These are phyloP conservation scores for Netelia fuscicornis DNA, from an alignment of 2,888 invertebrate genomes.

Conservation along the genomic window DNA sequence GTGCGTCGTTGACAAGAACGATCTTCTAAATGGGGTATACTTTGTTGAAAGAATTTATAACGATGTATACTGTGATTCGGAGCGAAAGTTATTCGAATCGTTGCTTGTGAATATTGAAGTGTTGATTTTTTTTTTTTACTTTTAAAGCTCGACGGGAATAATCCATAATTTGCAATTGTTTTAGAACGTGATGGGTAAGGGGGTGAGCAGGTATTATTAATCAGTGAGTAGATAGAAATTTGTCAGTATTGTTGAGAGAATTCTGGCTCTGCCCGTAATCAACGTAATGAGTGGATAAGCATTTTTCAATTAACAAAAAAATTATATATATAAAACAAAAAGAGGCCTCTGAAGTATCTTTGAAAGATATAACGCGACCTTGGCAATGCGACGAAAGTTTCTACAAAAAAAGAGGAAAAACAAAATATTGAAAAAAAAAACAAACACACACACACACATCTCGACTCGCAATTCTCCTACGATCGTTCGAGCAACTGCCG, in stretches of 20 bases:
- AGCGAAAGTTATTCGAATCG: slow-evolving; percentile 54
- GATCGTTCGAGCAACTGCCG: slow-evolving; percentile 47
- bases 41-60: slow-evolving; percentile 69
- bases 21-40: slow-evolving; percentile 57
- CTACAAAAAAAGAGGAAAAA: background rate
- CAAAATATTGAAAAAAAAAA: background rate
- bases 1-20: slow-evolving; percentile 58
- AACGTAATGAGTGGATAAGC: slow-evolving; percentile 31
- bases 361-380: slow-evolving; percentile 46
- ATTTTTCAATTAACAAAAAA: slow-evolving; percentile 35
- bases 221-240: slow-evolving; percentile 52
- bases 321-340: background rate
- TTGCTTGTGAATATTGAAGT: slow-evolving; percentile 63
- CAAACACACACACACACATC: background rate
- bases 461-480: slow-evolving; percentile 44
- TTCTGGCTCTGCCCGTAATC: slow-evolving; percentile 30
- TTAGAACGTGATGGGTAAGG: slow-evolving; percentile 1
- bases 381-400: slow-evolving; percentile 27
- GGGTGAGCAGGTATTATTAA: slow-evolving; percentile 17
- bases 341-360: slow-evolving; percentile 48
- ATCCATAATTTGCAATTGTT: slow-evolving; percentile 36
- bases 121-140: slow-evolving; percentile 55
- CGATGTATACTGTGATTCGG: slow-evolving; percentile 58
- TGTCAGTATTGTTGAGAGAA: slow-evolving; percentile 52
- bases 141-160: slow-evolving; percentile 28